Evolutionary conservation across 2,888 invertebrate species (phyloP).

Genomic region (Arctia plantaginis): DNA sequence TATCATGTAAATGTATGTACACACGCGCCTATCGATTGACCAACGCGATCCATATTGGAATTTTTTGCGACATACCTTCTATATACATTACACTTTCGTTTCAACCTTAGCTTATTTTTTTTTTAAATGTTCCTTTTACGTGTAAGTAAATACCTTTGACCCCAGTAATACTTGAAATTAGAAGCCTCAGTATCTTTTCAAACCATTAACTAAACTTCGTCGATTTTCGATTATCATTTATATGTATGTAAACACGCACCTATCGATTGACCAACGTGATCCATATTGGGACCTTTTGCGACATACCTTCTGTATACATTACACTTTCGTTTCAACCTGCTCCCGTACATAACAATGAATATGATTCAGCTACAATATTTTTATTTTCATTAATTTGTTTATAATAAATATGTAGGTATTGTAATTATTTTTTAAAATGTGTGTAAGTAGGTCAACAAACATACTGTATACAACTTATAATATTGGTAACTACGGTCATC

Average conservation of each 20-base stretch:
- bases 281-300: conserved; percentile 71
- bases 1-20: conserved; percentile 28
- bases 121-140: too few species aligned
- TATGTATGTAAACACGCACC: conserved; percentile 47
- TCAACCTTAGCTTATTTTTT: too few species aligned
- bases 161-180: neutral
- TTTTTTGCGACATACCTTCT: conserved; percentile 66
- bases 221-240: neutral
- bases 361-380: conserved; percentile 18
- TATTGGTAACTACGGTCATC: neutral
- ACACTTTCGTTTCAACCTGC: conserved; percentile 57
- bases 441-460: too few species aligned
- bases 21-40: conserved; percentile 60
- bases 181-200: neutral
- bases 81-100: conserved; percentile 58
- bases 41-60: conserved; percentile 69
- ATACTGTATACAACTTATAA: too few species aligned
- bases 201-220: neutral
- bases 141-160: neutral
- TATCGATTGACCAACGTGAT: conserved; percentile 64
- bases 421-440: too few species aligned
- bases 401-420: neutral
- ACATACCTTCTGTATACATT: conserved; percentile 56
- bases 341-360: conserved; percentile 55
- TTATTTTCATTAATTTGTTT: neutral